Evolutionary conservation across 2,888 invertebrate genomes (phyloP), one percentile per base, ranked within the genome.

Genomic region (Pterobdella sp.): DNA sequence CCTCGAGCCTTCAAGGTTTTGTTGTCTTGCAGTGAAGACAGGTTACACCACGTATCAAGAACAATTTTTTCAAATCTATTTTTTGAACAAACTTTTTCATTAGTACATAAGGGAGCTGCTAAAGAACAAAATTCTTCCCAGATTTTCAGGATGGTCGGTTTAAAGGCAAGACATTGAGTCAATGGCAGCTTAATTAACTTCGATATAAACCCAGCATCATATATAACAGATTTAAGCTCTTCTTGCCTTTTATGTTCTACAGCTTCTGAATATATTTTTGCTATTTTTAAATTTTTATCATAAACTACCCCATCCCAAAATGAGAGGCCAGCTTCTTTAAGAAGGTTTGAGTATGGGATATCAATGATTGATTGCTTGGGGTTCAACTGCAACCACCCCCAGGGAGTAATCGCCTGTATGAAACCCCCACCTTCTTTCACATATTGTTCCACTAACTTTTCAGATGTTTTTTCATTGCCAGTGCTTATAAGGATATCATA

Each of bases 341-440:
- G 60, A 32, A 77, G 49, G 18, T 68, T 31, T 14, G n/a, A 26
- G 34, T 76, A 72, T 4, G 74, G 72, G 72, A 76, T 72, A 42
- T 77, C 76, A 18, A 60, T n/a, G n/a, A 73, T 26, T 26, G 74
- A 32, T 56, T 76, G 73, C 4, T 68, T 67, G 0, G 49, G 36
- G 67, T 76, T 65, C 4, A 67, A 10, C 64, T 77, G 77, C 64
- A 74, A 52, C 73, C 75, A 77, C 2, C 78, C 78, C 78, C 78
- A 78, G 4, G 78, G 74, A 3, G 76, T 77, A 14, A 75, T 65
- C 7, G 74, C 75, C 64, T 76, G 75, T 10, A 77, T 18, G n/a
- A 77, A 71, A 1, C 69, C 72, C 10, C 77, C 77, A 18, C 76
- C 77, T 26, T 60, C 36, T 34, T 67, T 35, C n/a, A 77, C 56